Evolutionary conservation across 2,888 invertebrate genomes (phyloP), one percentile per base, ranked within the genome.

Genomic region (Cepaea hortensis): DNA sequence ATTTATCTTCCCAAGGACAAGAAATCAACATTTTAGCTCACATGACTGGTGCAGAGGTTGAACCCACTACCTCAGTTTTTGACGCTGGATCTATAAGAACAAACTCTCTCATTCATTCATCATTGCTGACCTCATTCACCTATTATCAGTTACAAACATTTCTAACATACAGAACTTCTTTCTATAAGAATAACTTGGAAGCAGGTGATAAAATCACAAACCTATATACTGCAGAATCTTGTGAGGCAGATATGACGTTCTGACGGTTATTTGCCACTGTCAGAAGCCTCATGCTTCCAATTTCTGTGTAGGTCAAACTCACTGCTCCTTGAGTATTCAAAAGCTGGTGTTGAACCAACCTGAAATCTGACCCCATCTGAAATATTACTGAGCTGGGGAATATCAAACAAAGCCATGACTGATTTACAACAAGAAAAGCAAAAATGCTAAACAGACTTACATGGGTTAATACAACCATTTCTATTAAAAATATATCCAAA

Each of bases 231-330:
- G 85, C 87, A 7, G 92, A 92, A 48, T 89, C 88, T 89, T 91
- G 92, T 7, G 91, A 91, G 82, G 90, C 90, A 85, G 90, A 90
- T 35, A 91, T 90, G 0, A 89, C 89, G 81, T 92, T 91, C 75
- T 93, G 92, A n/a, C 91, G 90, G 72, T 91, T 92, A 88, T 93
- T 93, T 55, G 91, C 93, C 82, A 93, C 89, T 5, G 93, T 88
- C 48, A 94, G 89, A 68, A 92, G 88, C 81, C 90, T 90, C 15
- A 91, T 88, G n/a, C 88, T 89, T 23, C 89, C 90, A 76, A 90
- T 90, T 48, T 84, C 86, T 55, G 92, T 88, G 80, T 91, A 89
- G 6, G 89, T 89, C 7, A 93, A 89, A 87, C 91, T 92, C 11
- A 89, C 85, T 15, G 93, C 93, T 50, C 94, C 94, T 13, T 90